Conservation (phyloP, 2,797 vertebrate species). For the Sebastiscus tertius region DNA sequence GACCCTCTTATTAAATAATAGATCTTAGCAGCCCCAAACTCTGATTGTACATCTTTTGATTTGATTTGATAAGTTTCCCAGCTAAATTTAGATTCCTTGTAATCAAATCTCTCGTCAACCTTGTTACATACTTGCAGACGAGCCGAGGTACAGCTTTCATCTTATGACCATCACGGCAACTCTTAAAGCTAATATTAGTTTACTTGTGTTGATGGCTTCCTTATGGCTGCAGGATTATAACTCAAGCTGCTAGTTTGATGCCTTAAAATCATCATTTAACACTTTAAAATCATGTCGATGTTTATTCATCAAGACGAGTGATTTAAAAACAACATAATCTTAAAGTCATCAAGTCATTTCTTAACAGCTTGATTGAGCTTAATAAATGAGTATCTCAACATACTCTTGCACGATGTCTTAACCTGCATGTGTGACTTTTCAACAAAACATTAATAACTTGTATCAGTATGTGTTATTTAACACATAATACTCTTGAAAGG, state of each 20-base stretch:
- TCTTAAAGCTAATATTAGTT: conserved; percentile 54
- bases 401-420: background rate
- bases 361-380: background rate
- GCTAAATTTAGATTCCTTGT: conserved; percentile 77
- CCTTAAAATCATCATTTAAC: background rate
- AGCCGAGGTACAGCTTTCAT: conserved; percentile 49
- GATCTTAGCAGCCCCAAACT: conserved; percentile 63
- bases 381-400: background rate
- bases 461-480: conserved; percentile 11
- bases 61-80: conserved; percentile 78
- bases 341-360: background rate
- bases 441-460: conserved; percentile 29
- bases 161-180: conserved; percentile 18
- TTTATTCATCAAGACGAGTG: background rate
- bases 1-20: conserved; percentile 77
- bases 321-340: background rate
- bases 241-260: background rate
- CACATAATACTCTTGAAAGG: conserved; percentile 16
- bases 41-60: conserved; percentile 69
- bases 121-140: conserved; percentile 67
- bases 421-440: background rate
- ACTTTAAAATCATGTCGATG: background rate
- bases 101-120: conserved; percentile 73
- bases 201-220: conserved; percentile 13
- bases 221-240: background rate